A percentile compares a stretch with the other conserved stretches of the same genome.
Evolutionary conservation across 92 coral and sea anemone genomes (phyloP).

Genomic region (Phenganax subtilis): DNA sequence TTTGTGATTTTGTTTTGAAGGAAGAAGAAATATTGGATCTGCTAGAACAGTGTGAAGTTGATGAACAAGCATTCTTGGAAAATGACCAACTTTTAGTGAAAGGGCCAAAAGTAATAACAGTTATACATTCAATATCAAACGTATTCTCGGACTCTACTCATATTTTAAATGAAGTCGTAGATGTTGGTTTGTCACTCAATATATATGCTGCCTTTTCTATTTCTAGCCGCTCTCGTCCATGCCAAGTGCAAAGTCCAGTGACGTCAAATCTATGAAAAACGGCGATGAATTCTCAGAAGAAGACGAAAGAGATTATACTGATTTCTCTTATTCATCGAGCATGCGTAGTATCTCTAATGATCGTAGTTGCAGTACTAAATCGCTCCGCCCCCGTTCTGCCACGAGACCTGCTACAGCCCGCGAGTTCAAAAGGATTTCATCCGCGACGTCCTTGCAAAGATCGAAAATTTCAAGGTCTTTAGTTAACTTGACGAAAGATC

Average conservation of each 20-base stretch:
- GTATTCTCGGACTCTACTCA: background rate
- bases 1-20: slow-evolving; percentile 32
- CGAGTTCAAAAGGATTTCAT: background rate
- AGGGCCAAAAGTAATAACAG: slow-evolving; percentile 76
- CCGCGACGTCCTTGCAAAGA: slow-evolving; percentile 8
- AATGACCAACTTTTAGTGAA: slow-evolving; percentile 53
- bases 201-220: background rate
- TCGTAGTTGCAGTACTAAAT: background rate
- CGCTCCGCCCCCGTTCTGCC: background rate
- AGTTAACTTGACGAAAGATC: slow-evolving; percentile 3
- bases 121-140: background rate
- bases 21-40: slow-evolving; percentile 97
- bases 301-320: background rate
- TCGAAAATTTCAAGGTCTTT: slow-evolving; percentile 24
- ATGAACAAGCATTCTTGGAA: slow-evolving; percentile 61
- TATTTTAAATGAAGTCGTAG: background rate
- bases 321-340: background rate
- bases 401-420: slow-evolving; percentile 30
- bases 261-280: background rate
- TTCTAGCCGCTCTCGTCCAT: slow-evolving; percentile 79
- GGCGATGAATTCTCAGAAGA: background rate
- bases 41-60: slow-evolving; percentile 89
- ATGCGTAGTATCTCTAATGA: background rate
- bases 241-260: slow-evolving; percentile 80
- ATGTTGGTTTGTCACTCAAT: too few relatives aligned